These are phyloP conservation scores for Catharus minimus DNA, from an alignment of 2,113 vertebrate genomes.

Conservation along the genomic window DNA sequence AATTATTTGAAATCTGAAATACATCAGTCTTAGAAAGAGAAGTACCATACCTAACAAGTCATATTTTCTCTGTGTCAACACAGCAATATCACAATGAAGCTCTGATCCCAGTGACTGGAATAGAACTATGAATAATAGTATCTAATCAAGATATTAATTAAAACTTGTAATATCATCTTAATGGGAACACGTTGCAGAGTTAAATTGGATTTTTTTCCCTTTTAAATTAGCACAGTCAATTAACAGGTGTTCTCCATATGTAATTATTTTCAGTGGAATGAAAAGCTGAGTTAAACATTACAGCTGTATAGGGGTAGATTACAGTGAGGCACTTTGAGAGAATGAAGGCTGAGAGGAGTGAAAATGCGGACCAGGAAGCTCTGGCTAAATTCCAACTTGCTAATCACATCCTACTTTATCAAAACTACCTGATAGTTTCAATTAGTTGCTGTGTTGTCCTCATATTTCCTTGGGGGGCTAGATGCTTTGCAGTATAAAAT, in stretches of 20 bases:
- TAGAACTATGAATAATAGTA: conserved; percentile 19
- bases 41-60: not conserved
- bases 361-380: conserved; percentile 2
- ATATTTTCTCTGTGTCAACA: conserved; percentile 7
- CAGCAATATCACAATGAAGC: not conserved
- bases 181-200: conserved; percentile 6
- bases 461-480: conserved; percentile 14
- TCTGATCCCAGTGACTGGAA: not conserved
- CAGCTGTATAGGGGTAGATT: not conserved
- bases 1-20: conserved; percentile 18
- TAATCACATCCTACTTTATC: conserved; percentile 16
- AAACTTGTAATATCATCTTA: conserved; percentile 54
- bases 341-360: not conserved
- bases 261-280: conserved; percentile 49
- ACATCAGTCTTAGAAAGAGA: not conserved
- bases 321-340: not conserved
- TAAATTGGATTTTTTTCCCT: conserved; percentile 23
- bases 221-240: conserved; percentile 57
- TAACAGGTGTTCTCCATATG: conserved; percentile 48
- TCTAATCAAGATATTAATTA: conserved; percentile 63
- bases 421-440: conserved; percentile 23
- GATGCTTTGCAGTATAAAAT: not conserved
- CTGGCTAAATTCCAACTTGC: conserved; percentile 26
- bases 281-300: conserved; percentile 7
- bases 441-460: not conserved